phyloP scores from a whole-genome alignment of 2,888 invertebrate genomes.

The Stomorhina lunata region DNA sequence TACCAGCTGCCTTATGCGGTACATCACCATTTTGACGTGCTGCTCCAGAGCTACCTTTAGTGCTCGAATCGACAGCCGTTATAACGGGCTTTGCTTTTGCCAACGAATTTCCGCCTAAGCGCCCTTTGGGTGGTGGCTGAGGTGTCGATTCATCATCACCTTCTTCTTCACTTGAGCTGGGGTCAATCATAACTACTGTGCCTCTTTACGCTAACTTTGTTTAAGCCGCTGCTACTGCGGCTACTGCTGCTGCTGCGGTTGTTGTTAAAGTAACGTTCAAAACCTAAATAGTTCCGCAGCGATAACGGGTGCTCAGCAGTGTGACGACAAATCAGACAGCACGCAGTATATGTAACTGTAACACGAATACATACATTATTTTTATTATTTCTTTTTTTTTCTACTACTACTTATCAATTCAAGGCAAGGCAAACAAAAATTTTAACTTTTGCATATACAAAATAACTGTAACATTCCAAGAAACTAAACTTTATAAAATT shows the following conservation, averaged over 20 bases:
- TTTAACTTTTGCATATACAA: conserved; percentile 8
- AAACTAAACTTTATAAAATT: too few species aligned
- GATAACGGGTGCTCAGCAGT: conserved; percentile 36
- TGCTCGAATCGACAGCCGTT: conserved; percentile 66
- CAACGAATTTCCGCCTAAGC: conserved; percentile 64
- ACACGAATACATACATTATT: conserved; percentile 62
- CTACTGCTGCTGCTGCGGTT: neutral
- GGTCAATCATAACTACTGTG: conserved; percentile 92
- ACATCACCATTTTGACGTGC: conserved; percentile 81
- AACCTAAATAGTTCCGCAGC: conserved; percentile 29
- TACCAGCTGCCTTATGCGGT: conserved; percentile 75
- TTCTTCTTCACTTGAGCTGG: conserved; percentile 97
- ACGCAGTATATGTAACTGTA: conserved; percentile 59
- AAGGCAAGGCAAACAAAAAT: conserved; percentile 51
- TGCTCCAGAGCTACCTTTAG: conserved; percentile 69
- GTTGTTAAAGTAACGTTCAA: conserved; percentile 32
- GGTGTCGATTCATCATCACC: conserved; percentile 90
- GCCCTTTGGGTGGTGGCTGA: conserved; percentile 76
- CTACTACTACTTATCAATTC: conserved; percentile 51
- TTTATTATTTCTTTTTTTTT: conserved; percentile 40
- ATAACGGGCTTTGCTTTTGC: conserved; percentile 71
- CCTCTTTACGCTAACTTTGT: neutral
- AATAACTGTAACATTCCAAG: neutral
- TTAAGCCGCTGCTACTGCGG: neutral
- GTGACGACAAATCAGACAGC: conserved; percentile 42